A percentile compares a stretch with the other conserved stretches of the same genome.
phyloP scores from a whole-genome alignment of 2,797 vertebrate species.

The Trachops cirrhosus region DNA sequence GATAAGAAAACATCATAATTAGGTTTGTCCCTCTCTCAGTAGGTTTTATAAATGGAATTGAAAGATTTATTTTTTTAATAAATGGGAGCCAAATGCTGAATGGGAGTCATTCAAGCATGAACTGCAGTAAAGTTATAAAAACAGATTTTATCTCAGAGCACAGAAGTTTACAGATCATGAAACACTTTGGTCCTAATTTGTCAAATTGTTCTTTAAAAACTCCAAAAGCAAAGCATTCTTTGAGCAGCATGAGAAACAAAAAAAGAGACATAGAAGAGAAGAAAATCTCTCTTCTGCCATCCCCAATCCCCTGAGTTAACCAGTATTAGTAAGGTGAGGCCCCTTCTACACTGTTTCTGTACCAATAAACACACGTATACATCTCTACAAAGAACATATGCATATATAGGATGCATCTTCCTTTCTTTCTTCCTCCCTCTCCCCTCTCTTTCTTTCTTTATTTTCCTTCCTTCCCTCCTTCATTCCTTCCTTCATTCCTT shows the following conservation, averaged over 20 bases:
- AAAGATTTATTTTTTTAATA: conserved; percentile 62
- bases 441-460: neutral
- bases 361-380: too few species aligned
- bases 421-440: neutral
- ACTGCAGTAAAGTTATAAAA: neutral
- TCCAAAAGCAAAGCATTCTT: neutral
- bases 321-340: fast-evolving
- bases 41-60: neutral
- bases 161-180: neutral
- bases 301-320: too few species aligned
- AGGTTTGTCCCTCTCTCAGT: neutral
- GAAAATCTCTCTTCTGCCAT: neutral
- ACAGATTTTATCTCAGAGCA: neutral
- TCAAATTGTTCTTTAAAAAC: neutral
- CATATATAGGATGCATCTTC: fast-evolving
- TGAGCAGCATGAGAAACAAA: neutral
- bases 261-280: neutral
- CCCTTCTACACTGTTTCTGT: neutral
- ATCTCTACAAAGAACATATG: neutral
- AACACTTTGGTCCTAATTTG: neutral
- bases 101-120: neutral
- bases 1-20: neutral
- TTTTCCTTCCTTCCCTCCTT: neutral
- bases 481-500: neutral
- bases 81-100: conserved; percentile 6